These are phyloP conservation scores for Dendrolimus houi DNA, from an alignment of 2,888 invertebrate species.

Conservation along the genomic window DNA sequence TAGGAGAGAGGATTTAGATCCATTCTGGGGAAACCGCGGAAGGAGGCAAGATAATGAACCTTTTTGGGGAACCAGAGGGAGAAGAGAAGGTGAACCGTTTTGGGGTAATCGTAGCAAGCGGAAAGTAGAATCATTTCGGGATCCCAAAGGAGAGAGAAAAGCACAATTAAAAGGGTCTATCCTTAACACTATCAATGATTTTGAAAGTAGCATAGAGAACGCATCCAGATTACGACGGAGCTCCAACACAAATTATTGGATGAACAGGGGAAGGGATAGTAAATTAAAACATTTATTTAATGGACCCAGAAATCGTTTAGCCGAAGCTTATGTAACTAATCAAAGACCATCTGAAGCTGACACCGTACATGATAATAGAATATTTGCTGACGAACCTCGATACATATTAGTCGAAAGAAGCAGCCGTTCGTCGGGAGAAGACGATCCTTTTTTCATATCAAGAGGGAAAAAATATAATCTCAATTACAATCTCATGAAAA, in stretches of 20 bases:
- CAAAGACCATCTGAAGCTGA: slow-evolving; percentile 30
- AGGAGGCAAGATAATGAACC: slow-evolving; percentile 42
- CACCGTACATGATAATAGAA: slow-evolving; percentile 48
- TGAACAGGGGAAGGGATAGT: slow-evolving; percentile 37
- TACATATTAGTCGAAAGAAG: slow-evolving; percentile 68
- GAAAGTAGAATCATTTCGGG: slow-evolving; percentile 28
- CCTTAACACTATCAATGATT: slow-evolving; percentile 33
- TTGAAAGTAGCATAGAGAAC: slow-evolving; percentile 39
- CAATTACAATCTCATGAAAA: slow-evolving; percentile 31
- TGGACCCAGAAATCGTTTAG: slow-evolving; percentile 16
- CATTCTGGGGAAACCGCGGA: slow-evolving; percentile 54
- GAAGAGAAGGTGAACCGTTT: slow-evolving; percentile 30
- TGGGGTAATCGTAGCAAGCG: slow-evolving; percentile 42
- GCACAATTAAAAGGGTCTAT: slow-evolving; percentile 39
- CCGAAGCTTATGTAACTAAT: slow-evolving; percentile 2
- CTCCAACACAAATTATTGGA: slow-evolving; percentile 33
- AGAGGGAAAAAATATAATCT: slow-evolving; percentile 52
- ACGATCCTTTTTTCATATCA: slow-evolving; percentile 58
- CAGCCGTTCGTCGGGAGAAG: slow-evolving; percentile 55
- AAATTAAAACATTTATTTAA: slow-evolving; percentile 38
- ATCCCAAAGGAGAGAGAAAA: slow-evolving; percentile 35
- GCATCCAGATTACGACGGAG: slow-evolving; percentile 34
- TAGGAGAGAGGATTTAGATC: slow-evolving; percentile 28
- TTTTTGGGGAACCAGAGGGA: slow-evolving; percentile 69
- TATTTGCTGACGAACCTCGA: slow-evolving; percentile 73